Evolutionary conservation across 2,888 invertebrate genomes (phyloP).

Genomic region (Eupithecia exiguata): DNA sequence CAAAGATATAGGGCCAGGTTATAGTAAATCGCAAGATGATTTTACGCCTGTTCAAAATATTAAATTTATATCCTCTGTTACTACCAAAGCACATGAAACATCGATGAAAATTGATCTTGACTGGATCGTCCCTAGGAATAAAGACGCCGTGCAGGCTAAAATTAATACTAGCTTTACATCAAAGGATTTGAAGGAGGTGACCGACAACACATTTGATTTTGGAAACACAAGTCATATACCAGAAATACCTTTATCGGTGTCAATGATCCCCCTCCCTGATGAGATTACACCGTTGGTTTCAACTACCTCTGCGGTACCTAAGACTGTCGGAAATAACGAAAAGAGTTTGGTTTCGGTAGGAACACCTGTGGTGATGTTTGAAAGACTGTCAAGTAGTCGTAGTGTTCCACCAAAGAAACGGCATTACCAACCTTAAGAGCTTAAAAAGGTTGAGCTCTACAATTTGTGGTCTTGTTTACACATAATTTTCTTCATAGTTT

Average conservation of each 20-base stretch:
- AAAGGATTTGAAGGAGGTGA: conserved; percentile 2
- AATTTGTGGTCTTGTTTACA: not conserved
- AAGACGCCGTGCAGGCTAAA: not conserved
- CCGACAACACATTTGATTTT: not conserved
- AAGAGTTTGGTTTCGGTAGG: not conserved
- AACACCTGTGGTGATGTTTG: conserved; percentile 3
- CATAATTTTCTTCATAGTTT: not conserved
- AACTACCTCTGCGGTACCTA: not conserved
- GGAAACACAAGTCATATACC: not conserved
- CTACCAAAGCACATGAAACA: not conserved
- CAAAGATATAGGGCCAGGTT: not conserved
- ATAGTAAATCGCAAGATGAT: not conserved
- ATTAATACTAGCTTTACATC: not conserved
- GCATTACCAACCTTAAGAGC: conserved; percentile 19
- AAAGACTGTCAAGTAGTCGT: conserved; percentile 14
- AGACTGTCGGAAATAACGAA: not conserved
- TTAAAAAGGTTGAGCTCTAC: not conserved
- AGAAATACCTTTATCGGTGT: conserved; percentile 17
- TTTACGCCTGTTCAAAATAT: not conserved
- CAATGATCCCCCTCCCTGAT: conserved; percentile 28
- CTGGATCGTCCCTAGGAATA: conserved; percentile 11
- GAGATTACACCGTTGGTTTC: not conserved
- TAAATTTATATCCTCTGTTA: not conserved
- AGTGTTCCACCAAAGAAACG: conserved; percentile 28
- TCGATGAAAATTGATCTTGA: conserved; percentile 3